Evolutionary conservation across 1,140 invertebrate genomes (phyloP), one percentile per base, ranked within the genome.

Genomic region (Hyposmocoma kahamanoa): DNA sequence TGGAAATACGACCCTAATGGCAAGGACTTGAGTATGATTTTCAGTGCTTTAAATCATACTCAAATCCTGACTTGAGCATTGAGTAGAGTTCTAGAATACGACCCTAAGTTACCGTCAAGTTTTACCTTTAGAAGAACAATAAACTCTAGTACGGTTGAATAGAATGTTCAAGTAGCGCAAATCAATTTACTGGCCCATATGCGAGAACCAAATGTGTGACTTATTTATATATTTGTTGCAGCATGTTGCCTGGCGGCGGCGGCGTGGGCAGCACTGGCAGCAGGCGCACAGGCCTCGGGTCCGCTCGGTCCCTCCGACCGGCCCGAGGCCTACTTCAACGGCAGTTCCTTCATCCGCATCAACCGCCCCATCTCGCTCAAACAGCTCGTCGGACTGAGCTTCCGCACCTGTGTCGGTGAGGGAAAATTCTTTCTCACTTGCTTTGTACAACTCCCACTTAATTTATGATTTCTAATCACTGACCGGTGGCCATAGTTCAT

Each of bases 311-410:
- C 87, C 38, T 89, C 88, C 24, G 87, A 89, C 47, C 83, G 89
- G 24, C 89, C 92, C 19, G 93, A 95, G 82, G 93, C 92, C 15
- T 95, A 93, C 65, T 93, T 95, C 78, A 94, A 95, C 83, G 92
- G 92, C 48, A 91, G 91, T 56, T 90, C 93, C 3, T 93, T 91
- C 68, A 87, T 94, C 42, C 89, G 90, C 61, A 83, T 95, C 42
- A 79, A 88, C 30, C 89, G 90, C 24, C 91, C 91, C 47, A 89
- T 94, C 62, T 92, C 91, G 22, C 89, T 94, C 58, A 92, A 91
- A 67, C 89, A 90, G 58, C 92, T 94, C 62, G 93, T 92, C 48
- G 93, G 93, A 13, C 86, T 95, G 24, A 95, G 93, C 78, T 95
- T 95, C 69, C 88, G 93, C 59, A 94, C 92, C 10, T 96, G 94